Evolutionary conservation across 2,113 vertebrate species (phyloP), one percentile per base, ranked within the genome.

Genomic region (Panurus biarmicus): DNA sequence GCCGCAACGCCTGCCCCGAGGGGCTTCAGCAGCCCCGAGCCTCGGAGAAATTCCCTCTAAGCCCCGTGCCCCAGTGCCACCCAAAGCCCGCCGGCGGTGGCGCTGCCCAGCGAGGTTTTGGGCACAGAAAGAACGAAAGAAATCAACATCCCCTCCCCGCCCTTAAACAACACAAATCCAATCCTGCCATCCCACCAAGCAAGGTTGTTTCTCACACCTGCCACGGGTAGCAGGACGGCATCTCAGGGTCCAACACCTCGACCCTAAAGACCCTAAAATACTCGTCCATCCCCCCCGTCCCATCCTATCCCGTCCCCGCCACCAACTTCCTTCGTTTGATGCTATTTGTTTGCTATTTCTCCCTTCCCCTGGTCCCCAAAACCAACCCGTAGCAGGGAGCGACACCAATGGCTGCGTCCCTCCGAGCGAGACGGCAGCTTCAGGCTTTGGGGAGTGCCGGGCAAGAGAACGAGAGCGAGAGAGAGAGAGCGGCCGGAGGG

Each of bases 1-100:
- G 15, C 35, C 0, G 1, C 18, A 5, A 2, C 1, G 1, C 13
- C 40, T 66, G 17, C 11, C 57, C 51, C 0, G 1, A 20, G 33
- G 14, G 35, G n/a, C 24, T 73, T 62, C 2, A 78, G 45, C 40
- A 65, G 36, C 26, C 11, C 29, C 21, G 31, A 86, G 17, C 29
- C 47, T 10, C 1, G 3, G 20, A 57, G 69, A 48, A 48, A n/a
- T 54, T 47, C 45, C 45, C 19, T 15, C 42, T 14, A 14, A 56
- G 13, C 54, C 28, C 10, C 28, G 70, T 0, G 4, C 16, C 47
- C 20, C 57, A 6, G 10, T 2, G 38, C 22, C 13, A 8, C 17
- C 44, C 83, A 4, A 7, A 51, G 3, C 25, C 40, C 2, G 0
- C 61, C 4, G 8, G 36, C n/a, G 11, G 35, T 6, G 9, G 71